Evolutionary conservation across 2,797 vertebrate genomes (phyloP).

Genomic region (Sebastes glaucus): DNA sequence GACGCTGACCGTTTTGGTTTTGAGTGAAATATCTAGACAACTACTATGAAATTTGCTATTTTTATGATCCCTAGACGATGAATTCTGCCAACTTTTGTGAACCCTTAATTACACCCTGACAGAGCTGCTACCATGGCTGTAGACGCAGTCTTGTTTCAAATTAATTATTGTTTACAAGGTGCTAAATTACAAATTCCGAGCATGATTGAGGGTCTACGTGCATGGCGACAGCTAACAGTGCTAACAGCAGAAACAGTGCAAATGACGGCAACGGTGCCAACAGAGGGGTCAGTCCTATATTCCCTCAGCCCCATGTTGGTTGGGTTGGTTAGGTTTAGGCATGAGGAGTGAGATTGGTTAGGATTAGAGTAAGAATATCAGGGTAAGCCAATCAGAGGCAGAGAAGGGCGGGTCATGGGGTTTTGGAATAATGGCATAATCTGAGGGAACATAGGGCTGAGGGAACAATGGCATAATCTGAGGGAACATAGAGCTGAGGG

Average conservation of each 20-base stretch:
- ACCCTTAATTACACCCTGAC: neutral
- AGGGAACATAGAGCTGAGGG: too few relatives aligned
- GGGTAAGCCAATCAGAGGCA: too few relatives aligned
- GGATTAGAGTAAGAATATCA: too few relatives aligned
- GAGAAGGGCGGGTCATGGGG: too few relatives aligned
- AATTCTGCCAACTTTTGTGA: neutral
- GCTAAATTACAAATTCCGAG: neutral
- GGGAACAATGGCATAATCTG: too few relatives aligned
- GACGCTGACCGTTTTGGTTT: neutral
- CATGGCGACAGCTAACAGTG: neutral
- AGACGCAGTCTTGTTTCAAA: neutral
- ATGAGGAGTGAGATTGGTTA: too few relatives aligned
- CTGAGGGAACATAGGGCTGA: neutral
- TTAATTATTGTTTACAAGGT: neutral
- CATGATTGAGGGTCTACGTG: too few relatives aligned
- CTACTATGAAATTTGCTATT: neutral
- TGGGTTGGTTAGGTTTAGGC: too few relatives aligned
- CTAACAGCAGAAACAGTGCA: too few relatives aligned
- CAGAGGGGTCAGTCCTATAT: too few relatives aligned
- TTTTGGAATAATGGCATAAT: too few relatives aligned
- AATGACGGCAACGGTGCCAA: neutral
- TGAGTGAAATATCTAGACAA: neutral
- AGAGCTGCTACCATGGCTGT: neutral
- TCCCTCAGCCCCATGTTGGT: too few relatives aligned
- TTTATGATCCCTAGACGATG: neutral